Evolutionary conservation across 35 echinoderm and acorn worm species (phyloP).

Genomic region (Chiridota heheva): DNA sequence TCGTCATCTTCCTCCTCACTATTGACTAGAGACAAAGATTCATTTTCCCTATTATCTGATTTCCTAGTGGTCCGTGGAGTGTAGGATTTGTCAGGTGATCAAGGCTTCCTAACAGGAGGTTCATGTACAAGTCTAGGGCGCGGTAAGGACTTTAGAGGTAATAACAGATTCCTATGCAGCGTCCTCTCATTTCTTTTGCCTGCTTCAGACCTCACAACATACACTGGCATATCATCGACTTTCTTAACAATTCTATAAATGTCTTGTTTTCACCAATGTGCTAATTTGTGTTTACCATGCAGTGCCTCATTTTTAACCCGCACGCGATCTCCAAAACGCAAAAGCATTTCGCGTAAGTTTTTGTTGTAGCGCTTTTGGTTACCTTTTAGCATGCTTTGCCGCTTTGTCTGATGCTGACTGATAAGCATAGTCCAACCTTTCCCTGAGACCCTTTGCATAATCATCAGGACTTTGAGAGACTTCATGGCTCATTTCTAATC

Average conservation of each 20-base stretch:
- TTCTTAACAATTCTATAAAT: constrained; percentile 32
- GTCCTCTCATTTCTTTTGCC: constrained; percentile 25
- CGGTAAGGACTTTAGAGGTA: constrained; percentile 41
- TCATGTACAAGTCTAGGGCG: not conserved
- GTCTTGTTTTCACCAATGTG: constrained; percentile 55
- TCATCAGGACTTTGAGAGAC: not conserved
- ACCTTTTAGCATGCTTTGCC: not conserved
- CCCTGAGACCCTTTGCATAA: constrained; percentile 26
- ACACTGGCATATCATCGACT: constrained; percentile 53
- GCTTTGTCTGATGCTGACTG: constrained; percentile 24
- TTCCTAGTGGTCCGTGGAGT: too few relatives aligned
- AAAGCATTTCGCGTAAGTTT: constrained; percentile 18
- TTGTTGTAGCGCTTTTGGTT: constrained; percentile 49
- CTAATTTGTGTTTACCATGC: constrained; percentile 72
- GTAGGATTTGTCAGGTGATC: too few relatives aligned
- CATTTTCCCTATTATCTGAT: too few relatives aligned
- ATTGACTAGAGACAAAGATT: too few relatives aligned
- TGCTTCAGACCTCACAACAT: constrained; percentile 56
- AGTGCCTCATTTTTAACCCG: constrained; percentile 69
- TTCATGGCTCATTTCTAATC: not conserved
- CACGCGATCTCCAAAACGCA: constrained; percentile 63
- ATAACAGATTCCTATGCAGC: constrained; percentile 60
- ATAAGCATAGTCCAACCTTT: constrained; percentile 25
- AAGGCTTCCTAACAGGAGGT: too few relatives aligned
- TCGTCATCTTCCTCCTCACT: too few relatives aligned